Evolutionary conservation across 2,797 vertebrate genomes (phyloP).

Genomic region (Fistularia tabacaria): DNA sequence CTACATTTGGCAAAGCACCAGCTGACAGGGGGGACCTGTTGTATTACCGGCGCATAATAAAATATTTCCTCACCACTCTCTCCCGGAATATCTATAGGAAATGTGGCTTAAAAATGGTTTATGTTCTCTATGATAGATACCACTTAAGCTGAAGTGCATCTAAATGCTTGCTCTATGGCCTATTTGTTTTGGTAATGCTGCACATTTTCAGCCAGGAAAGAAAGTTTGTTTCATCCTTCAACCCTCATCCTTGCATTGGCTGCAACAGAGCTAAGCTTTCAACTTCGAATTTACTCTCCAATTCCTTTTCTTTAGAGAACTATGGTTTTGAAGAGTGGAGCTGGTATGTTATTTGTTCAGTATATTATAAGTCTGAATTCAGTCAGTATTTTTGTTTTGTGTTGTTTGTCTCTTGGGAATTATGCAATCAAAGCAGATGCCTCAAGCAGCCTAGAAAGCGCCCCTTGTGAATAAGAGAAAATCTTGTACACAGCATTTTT

Average conservation of each 20-base stretch:
- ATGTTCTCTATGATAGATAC: conserved; percentile 40
- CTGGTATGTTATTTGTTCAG: conserved; percentile 77
- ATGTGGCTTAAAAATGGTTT: conserved; percentile 40
- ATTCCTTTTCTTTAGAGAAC: conserved; percentile 75
- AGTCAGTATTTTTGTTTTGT: conserved; percentile 80
- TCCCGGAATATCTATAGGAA: conserved; percentile 37
- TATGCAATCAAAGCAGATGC: conserved; percentile 79
- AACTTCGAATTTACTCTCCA: conserved; percentile 75
- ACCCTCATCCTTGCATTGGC: conserved; percentile 55
- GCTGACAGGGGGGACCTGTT: conserved; percentile 65
- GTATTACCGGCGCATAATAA: conserved; percentile 55
- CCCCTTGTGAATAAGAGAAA: conserved; percentile 78
- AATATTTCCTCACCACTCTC: conserved; percentile 43
- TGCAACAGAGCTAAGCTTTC: conserved; percentile 68
- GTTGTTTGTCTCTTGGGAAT: conserved; percentile 73
- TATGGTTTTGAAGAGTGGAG: conserved; percentile 73
- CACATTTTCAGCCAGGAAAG: conserved; percentile 51
- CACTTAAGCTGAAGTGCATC: conserved; percentile 55
- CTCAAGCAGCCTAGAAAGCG: conserved; percentile 77
- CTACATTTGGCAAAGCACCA: conserved; percentile 60
- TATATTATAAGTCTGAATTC: conserved; percentile 80
- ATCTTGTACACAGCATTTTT: conserved; percentile 77
- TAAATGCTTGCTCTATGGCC: conserved; percentile 53
- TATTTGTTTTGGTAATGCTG: conserved; percentile 67
- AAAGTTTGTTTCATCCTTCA: conserved; percentile 66